phyloP scores from a whole-genome alignment of 2,888 invertebrate genomes.

The Drosophila neotestacea region DNA sequence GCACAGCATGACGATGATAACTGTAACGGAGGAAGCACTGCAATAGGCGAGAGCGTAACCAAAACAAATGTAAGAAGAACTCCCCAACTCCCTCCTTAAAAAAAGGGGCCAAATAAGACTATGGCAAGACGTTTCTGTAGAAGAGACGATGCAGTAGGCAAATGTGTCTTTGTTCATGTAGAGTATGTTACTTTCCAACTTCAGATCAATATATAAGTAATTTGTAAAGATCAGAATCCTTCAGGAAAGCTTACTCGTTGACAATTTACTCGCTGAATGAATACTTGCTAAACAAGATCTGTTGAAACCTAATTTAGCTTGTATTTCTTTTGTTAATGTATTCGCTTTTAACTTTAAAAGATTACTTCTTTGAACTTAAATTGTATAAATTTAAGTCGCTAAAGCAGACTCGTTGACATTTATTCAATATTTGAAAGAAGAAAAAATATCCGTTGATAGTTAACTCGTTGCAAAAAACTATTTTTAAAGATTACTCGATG shows the following conservation, averaged over 20 bases:
- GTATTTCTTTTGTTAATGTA: neutral
- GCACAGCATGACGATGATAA: conserved; percentile 83
- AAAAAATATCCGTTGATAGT: no score
- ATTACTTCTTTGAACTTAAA: neutral
- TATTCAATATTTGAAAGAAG: no score
- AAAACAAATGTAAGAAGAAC: conserved; percentile 83
- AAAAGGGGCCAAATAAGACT: no score
- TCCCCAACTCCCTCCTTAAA: neutral
- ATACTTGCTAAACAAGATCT: no score
- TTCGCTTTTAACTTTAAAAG: neutral
- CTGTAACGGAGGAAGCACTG: conserved; percentile 65
- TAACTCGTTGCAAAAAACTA: no score
- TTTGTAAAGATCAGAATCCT: neutral
- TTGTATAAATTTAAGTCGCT: neutral
- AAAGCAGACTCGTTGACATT: neutral
- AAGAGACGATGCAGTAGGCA: no score
- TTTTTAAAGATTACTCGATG: neutral
- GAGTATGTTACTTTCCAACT: neutral
- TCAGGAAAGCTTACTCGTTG: neutral
- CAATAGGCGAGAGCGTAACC: conserved; percentile 80
- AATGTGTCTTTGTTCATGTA: neutral
- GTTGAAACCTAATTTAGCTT: neutral
- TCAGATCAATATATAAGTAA: no score
- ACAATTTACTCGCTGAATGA: neutral
- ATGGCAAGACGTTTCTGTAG: no score